Base-by-base conservation (phyloP, 2,888 invertebrate genomes). In the Trachelus iudaicus region DNA sequence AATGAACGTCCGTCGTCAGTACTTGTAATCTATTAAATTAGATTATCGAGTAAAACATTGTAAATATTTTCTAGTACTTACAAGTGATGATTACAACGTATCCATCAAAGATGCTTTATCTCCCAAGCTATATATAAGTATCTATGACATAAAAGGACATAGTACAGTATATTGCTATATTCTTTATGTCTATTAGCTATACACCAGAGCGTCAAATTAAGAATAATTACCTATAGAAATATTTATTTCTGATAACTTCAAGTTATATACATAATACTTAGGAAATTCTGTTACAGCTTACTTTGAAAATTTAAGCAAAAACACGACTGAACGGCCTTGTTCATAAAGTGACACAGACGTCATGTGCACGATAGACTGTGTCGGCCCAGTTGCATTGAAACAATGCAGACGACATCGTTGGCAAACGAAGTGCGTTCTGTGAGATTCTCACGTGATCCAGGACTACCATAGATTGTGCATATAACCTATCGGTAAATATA, bases 301-400 rank as follows among this genome's bases (percentile, higher is more conserved):
- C 2, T 56, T 9, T 56, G 56, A 23, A 56, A 23, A 56, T 9
- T 23, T 23, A 23, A 56, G 56, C 9, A 77, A 31, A 23, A 33
- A 34, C 31, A 68, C 73, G 31, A n/a, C 73, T 34, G 37, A 35
- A 69, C 73, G 75, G 78, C 84, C 83, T 86, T 83, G 83, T 81
- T 33, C 76, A 78, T 79, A 76, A 81, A 81, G 83, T 83, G 84
- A 85, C 81, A 83, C 77, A 81, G 81, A 81, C 82, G 79, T 82
- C 79, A 30, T 12, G 23, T 11, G 30, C 23, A 35, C 11, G 74
- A 74, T 34, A 35, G 35, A 74, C 11, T 30, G 23, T 37, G 13
- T 35, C 35, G 35, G 15, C 74, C 74, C 35, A 74, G 31, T 74
- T 74, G 34, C 30, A 30, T 30, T 73, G 34, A 76, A 76, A 73